These are phyloP conservation scores for Phengaris alcon DNA, from an alignment of 2,888 invertebrate genomes.

Conservation along the genomic window DNA sequence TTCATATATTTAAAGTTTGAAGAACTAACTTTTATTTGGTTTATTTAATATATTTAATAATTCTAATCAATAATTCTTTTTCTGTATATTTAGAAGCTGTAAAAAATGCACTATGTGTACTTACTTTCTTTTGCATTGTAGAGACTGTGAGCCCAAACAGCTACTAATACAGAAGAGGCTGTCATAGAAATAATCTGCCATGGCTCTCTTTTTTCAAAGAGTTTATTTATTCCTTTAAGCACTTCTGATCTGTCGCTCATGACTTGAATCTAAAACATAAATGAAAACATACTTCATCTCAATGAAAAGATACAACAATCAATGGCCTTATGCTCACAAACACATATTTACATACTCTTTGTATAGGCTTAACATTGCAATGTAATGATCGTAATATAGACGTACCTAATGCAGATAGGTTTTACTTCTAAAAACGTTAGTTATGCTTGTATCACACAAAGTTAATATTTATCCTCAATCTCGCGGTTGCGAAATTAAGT, in stretches of 20 bases:
- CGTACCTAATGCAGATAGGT: background rate
- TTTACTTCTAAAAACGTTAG: background rate
- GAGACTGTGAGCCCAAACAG: slow-evolving; percentile 87
- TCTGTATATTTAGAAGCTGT: background rate
- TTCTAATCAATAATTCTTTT: too few relatives aligned
- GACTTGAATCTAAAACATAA: slow-evolving; percentile 32
- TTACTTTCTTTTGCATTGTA: slow-evolving; percentile 85
- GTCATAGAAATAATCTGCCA: slow-evolving; percentile 91
- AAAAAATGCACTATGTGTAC: slow-evolving; percentile 40
- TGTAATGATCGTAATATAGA: background rate
- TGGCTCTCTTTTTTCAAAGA: slow-evolving; percentile 85
- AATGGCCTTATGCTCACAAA: background rate
- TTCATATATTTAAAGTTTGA: too few relatives aligned
- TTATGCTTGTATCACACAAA: background rate
- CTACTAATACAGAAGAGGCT: slow-evolving; percentile 83
- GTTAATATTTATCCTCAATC: background rate
- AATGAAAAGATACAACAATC: background rate
- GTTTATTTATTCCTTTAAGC: slow-evolving; percentile 76
- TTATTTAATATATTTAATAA: too few relatives aligned
- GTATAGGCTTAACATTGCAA: background rate
- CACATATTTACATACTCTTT: slow-evolving; percentile 2
- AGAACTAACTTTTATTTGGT: too few relatives aligned
- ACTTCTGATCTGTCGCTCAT: slow-evolving; percentile 72
- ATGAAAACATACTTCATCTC: background rate
- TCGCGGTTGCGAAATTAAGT: background rate